These are phyloP conservation scores for Candidula unifasciata DNA, from an alignment of 2,888 invertebrate genomes.

Conservation along the genomic window DNA sequence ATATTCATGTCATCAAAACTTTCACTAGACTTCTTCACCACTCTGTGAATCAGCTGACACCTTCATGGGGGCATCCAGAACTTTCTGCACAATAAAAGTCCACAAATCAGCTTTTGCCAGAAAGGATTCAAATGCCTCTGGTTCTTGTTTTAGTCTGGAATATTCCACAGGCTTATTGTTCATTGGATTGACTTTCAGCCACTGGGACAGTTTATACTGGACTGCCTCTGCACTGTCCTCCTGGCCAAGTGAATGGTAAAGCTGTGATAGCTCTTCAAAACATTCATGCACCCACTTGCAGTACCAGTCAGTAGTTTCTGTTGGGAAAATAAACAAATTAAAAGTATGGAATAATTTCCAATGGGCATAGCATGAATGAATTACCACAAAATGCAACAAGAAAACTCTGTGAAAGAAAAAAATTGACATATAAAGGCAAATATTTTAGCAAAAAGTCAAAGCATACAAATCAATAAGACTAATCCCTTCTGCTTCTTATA, in stretches of 20 bases:
- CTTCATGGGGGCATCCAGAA: slow-evolving; percentile 17
- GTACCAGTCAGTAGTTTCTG: slow-evolving; percentile 69
- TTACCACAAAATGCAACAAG: not conserved
- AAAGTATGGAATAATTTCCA: not conserved
- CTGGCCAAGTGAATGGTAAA: slow-evolving; percentile 31
- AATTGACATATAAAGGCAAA: not conserved
- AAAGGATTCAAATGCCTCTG: slow-evolving; percentile 60
- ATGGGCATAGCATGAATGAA: not conserved
- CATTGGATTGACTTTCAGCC: slow-evolving; percentile 68
- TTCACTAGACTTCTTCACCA: slow-evolving; percentile 27
- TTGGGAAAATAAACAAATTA: slow-evolving; percentile 35
- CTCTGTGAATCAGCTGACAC: not conserved
- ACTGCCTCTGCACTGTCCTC: slow-evolving; percentile 60
- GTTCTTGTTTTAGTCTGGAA: slow-evolving; percentile 58
- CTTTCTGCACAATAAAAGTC: slow-evolving; percentile 62
- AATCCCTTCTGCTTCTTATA: too few relatives aligned
- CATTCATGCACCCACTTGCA: slow-evolving; percentile 71
- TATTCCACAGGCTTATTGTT: slow-evolving; percentile 59
- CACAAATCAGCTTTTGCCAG: slow-evolving; percentile 65
- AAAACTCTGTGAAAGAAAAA: not conserved
- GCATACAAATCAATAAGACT: too few relatives aligned
- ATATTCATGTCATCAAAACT: not conserved
- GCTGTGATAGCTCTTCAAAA: slow-evolving; percentile 61
- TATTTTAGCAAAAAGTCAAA: too few relatives aligned
- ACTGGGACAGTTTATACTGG: slow-evolving; percentile 66